Base-by-base conservation (phyloP, 2,888 invertebrate genomes). In the Synergus itoensis region DNA sequence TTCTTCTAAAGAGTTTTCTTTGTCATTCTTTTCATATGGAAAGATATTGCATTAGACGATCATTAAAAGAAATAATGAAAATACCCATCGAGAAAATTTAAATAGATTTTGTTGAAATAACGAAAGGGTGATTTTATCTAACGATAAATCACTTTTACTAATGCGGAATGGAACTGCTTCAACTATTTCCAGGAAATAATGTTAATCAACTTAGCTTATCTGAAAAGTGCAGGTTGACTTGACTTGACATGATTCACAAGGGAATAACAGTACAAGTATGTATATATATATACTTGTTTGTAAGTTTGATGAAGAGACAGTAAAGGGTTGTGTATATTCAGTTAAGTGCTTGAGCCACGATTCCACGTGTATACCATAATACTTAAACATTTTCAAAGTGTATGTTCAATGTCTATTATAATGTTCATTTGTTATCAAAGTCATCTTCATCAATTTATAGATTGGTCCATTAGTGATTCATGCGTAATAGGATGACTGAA, bases 151-250 rank as follows among this genome's bases (percentile, higher is more conserved):
- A 12, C 60, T 60, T 3, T 60, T 60, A 21, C 12, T 36, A 18
- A n/a, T 21, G n/a, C 16, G 11, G 12, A 69, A 69, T 45, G 16
- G 21, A 48, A 14, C 43, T 45, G 21, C 7, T 69, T 43, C 67
- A 65, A 65, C 41, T 64, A 75, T 53, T 79, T 79, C 48, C 57
- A 79, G 36, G 53, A 48, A 53, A 36, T 16, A 73, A 73, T 53
- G n/a, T 40, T 53, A 73, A 53, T 73, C 73, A 48, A 53, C 9
- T 28, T 36, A 53, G 48, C 5, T 73, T 48, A n/a, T 73, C 73
- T 53, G n/a, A 36, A 73, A 53, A 73, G 36, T 53, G n/a, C 28
- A 53, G 0, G 28, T 16, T 53, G 28, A 53, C 53, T 28, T 53
- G 36, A 73, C 53, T 53, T 53, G 36, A 73, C 73, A 36, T 53